These are phyloP conservation scores for Caenorhabditis zanzibari DNA, from an alignment of 2,888 invertebrate genomes.

Conservation along the genomic window DNA sequence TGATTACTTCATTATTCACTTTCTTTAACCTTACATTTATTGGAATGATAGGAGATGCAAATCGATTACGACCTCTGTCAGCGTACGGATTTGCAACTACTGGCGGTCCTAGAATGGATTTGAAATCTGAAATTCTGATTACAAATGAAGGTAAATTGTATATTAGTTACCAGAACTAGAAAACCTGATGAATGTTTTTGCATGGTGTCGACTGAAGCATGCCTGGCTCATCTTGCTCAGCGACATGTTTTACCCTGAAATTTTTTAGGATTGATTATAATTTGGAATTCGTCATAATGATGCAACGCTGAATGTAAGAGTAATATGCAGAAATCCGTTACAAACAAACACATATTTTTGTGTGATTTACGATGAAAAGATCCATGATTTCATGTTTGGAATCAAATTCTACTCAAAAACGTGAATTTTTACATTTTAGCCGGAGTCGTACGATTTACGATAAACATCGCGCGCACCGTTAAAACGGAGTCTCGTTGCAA, in stretches of 20 bases:
- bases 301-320: background rate
- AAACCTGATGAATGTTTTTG: constrained; percentile 47
- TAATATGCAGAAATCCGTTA: background rate
- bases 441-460: constrained; percentile 53
- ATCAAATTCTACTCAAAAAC: background rate
- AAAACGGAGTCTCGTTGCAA: constrained; percentile 55
- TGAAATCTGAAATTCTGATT: constrained; percentile 47
- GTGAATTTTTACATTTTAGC: constrained; percentile 31
- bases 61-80: constrained; percentile 48
- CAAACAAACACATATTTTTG: background rate
- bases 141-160: too few species aligned
- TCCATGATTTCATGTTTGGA: background rate
- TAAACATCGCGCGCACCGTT: constrained; percentile 33
- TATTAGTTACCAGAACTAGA: constrained; percentile 53
- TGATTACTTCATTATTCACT: background rate
- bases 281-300: constrained; percentile 2
- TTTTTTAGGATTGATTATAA: background rate
- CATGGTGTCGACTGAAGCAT: constrained; percentile 45
- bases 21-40: constrained; percentile 39
- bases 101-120: constrained; percentile 61
- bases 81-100: constrained; percentile 63
- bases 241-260: constrained; percentile 64
- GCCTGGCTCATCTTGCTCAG: constrained; percentile 60
- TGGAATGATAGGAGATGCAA: constrained; percentile 35
- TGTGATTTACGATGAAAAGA: background rate